A percentile compares a stretch with the other conserved stretches of the same genome.
Conservation (phyloP, 1,140 invertebrate genomes). For the Cardiocondyla obscurior region DNA sequence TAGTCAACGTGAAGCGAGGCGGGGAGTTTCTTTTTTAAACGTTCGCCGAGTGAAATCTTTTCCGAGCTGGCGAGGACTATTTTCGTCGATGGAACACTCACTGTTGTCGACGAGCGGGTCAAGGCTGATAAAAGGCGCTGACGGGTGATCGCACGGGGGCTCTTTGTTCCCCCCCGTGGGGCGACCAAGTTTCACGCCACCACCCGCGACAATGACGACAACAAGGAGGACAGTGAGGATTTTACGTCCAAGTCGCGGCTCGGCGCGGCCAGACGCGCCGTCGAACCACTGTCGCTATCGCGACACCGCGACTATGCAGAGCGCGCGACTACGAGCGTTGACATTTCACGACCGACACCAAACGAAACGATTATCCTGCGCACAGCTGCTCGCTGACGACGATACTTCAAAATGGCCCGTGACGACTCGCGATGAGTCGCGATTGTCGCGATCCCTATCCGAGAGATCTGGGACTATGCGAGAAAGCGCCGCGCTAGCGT, state of each 20-base stretch:
- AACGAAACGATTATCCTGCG: conserved; percentile 75
- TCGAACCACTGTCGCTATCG: neutral
- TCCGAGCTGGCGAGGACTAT: conserved; percentile 69
- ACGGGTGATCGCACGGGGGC: conserved; percentile 62
- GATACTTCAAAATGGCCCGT: conserved; percentile 79
- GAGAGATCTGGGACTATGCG: conserved; percentile 27
- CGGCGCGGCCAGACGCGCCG: neutral
- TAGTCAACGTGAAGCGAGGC: neutral
- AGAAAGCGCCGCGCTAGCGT: too few species aligned
- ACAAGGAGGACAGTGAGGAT: neutral
- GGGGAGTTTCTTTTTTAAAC: neutral
- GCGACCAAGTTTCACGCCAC: neutral
- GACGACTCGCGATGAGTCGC: conserved; percentile 17
- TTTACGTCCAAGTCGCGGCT: neutral
- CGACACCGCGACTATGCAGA: neutral
- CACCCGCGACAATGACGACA: neutral
- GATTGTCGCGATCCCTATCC: neutral
- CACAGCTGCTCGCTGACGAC: conserved; percentile 80
- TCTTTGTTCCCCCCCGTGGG: conserved; percentile 73
- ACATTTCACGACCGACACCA: conserved; percentile 74
- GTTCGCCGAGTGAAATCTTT: conserved; percentile 12
- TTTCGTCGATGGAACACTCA: conserved; percentile 74
- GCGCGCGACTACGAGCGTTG: conserved; percentile 69
- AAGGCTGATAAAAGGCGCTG: conserved; percentile 80
- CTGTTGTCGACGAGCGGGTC: conserved; percentile 75